Evolutionary conservation across 2,888 invertebrate genomes (phyloP).

Genomic region (Aphidoletes aphidimyza): DNA sequence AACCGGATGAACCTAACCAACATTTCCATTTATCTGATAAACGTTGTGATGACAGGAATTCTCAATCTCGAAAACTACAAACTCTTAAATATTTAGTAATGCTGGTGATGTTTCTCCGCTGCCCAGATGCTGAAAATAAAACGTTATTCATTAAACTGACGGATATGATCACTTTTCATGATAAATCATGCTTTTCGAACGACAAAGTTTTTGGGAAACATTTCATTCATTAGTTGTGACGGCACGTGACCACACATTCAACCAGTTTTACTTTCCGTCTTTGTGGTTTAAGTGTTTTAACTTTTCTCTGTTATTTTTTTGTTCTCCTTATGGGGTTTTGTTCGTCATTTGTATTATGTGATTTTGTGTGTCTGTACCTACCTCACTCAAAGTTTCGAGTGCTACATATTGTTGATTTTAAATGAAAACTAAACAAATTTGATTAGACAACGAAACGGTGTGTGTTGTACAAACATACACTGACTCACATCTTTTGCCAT

Average conservation of each 20-base stretch:
- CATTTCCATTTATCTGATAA: conserved; percentile 35
- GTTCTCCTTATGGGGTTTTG: neutral
- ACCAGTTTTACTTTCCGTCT: conserved; percentile 33
- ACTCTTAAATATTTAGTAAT: neutral
- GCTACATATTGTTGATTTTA: neutral
- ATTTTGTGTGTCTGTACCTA: neutral
- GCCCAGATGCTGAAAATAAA: neutral
- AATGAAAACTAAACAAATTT: conserved; percentile 31
- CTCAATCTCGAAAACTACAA: neutral
- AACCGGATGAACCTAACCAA: neutral
- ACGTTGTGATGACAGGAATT: neutral
- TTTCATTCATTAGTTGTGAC: conserved; percentile 38
- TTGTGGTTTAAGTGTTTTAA: neutral
- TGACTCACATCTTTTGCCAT: neutral
- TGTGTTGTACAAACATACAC: too few species aligned
- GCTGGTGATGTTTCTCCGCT: neutral
- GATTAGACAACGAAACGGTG: neutral
- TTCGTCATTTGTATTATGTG: neutral
- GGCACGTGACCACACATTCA: conserved; percentile 36
- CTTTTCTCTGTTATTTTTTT: neutral
- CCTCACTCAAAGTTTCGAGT: neutral
- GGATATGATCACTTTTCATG: conserved; percentile 9
- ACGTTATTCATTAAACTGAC: neutral
- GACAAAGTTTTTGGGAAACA: conserved; percentile 1
- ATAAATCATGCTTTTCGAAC: neutral